phyloP scores from a whole-genome alignment of 2,797 vertebrate genomes.

The Takifugu rubripes region DNA sequence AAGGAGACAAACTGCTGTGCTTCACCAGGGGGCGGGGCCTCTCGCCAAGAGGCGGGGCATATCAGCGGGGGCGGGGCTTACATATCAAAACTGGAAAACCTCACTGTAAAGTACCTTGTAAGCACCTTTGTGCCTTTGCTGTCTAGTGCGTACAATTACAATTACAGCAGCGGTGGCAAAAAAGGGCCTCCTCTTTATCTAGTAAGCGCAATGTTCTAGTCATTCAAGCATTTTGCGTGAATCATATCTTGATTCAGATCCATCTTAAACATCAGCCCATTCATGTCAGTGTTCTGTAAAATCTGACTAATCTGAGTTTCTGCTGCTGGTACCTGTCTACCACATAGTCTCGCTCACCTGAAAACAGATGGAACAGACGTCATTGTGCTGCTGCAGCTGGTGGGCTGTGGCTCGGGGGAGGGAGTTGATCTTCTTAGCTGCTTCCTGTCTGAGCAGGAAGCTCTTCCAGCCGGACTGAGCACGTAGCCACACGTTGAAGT shows the following conservation, averaged over 20 bases:
- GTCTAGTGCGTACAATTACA: background rate
- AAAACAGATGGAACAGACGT: conserved; percentile 89
- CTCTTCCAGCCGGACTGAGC: conserved; percentile 87
- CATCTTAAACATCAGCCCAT: background rate
- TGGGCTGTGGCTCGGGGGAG: conserved; percentile 74
- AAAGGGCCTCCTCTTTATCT: no score
- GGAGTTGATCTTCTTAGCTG: conserved; percentile 81
- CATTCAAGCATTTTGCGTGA: no score
- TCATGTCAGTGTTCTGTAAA: background rate
- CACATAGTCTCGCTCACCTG: conserved; percentile 70
- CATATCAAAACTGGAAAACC: conserved; percentile 23
- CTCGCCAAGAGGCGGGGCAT: background rate
- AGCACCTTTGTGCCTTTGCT: background rate
- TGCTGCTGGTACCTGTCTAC: background rate
- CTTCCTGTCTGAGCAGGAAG: conserved; percentile 83
- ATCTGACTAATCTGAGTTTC: background rate
- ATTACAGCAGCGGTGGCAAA: no score
- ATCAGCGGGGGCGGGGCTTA: no score
- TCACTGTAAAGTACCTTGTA: background rate
- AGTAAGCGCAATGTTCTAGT: no score
- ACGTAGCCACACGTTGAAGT: conserved; percentile 88
- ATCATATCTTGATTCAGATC: no score
- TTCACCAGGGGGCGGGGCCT: background rate
- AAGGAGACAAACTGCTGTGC: background rate
- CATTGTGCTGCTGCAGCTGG: conserved; percentile 78